Evolutionary conservation across 2,797 vertebrate species (phyloP), one percentile per base, ranked within the genome.

Genomic region (Gallinago stenura): DNA sequence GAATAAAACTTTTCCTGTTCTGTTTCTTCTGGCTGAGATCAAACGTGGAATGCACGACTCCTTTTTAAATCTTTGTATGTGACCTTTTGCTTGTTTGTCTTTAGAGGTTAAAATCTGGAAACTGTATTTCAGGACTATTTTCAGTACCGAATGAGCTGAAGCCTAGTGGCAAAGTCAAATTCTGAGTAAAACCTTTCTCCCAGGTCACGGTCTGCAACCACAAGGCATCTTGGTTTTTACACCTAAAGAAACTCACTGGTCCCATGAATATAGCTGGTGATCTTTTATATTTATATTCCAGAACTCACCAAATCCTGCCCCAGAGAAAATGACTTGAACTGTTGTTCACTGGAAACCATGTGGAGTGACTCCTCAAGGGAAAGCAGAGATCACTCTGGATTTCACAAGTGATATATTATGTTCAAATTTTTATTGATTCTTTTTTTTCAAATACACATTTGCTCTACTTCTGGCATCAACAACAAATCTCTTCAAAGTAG

Each of bases 351-450:
- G 66, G 54, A 31, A 82, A 10, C 37, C 26, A 15, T 6, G 35
- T 31, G 57, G 20, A 57, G 28, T 37, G 16, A 16, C 16, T 70
- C 30, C 30, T 72, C 51, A n/a, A 30, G 20, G 15, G 3, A 25
- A 10, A 66, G 51, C 43, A 88, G 28, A 56, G 43, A 72, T 3
- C 15, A 13, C 11, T 72, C 33, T 62, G 58, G 5, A 25, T 85
- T 71, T 71, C 51, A 60, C 21, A 80, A 58, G 24, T 28, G 3
- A 48, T 13, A 51, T 0, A 2, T 31, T 65, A 3, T 2, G 1
- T 24, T 56, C n/a, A 14, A 17, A 18, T 21, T 82, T 72, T 24
- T 25, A 45, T 65, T 33, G 6, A 5, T 25, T 80, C 60, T 17
- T 80, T 80, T 80, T 24, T 64, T 18, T 16, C 14, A 35, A 79